Conservation (phyloP, 2,113 vertebrate species). For the Sinosuthora webbiana region DNA sequence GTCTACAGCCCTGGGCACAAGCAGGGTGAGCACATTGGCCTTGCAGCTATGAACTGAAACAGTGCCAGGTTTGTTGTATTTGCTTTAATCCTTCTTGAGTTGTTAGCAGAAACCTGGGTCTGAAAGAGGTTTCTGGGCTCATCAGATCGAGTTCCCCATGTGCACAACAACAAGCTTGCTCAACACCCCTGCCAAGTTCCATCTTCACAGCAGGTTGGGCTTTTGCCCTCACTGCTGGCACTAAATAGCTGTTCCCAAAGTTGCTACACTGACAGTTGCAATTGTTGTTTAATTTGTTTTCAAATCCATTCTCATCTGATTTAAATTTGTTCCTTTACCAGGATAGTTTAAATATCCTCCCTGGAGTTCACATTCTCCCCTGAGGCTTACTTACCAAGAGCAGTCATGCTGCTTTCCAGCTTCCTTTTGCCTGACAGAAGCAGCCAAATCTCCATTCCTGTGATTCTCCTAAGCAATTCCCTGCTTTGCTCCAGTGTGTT, state of each 20-base stretch:
- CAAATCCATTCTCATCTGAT: background rate
- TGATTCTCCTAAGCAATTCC: background rate
- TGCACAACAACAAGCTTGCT: background rate
- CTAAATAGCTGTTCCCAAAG: background rate
- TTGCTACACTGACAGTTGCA: background rate
- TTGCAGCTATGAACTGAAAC: background rate
- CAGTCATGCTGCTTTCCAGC: background rate
- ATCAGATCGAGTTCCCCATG: background rate
- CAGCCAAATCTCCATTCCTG: background rate
- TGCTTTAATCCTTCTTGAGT: background rate
- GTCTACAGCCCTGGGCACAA: background rate
- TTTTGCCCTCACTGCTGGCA: background rate
- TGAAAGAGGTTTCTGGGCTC: background rate
- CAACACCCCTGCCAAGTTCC: background rate
- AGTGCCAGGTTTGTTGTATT: background rate
- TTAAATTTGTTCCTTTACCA: background rate
- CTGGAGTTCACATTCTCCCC: background rate
- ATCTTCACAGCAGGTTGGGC: background rate
- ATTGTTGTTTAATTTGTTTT: background rate
- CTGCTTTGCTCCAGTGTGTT: background rate
- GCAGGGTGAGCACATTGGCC: accelerated
- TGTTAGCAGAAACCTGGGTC: background rate
- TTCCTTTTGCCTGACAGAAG: background rate
- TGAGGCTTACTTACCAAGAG: background rate
- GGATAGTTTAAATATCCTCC: background rate